Base-by-base conservation (phyloP, 2,797 vertebrate species). In the Melanotaenia boesemani region DNA sequence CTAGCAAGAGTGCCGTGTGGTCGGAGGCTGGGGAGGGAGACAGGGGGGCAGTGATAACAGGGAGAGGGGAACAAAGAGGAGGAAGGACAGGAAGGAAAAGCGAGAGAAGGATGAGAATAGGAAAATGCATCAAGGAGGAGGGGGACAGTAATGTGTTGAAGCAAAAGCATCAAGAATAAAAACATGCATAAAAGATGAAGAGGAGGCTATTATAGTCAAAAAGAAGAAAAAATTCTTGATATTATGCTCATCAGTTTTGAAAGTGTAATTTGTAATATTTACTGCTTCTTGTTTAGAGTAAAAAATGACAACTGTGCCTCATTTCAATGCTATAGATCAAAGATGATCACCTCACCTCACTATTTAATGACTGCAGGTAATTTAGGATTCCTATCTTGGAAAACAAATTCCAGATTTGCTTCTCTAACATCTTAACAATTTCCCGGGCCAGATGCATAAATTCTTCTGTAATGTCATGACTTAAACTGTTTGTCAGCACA, bases 1-100 rank as follows among this genome's bases (percentile, higher is more conserved):
- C 78, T 36, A 73, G 82, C 71, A 62, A 60, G 79, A 82, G 63
- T 22, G 18, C 75, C 15, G 26, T 34, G 77, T 61, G 69, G 72
- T 81, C 60, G 13, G 63, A 87, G 77, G 71, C 67, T 16, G 18
- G 37, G 5, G 34, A 64, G 63, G 58, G 68, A 74, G 76, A 74
- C 56, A 56, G 64, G 37, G 60, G 73, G 61, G 61, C 58, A 52
- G 67, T 2, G 69, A 73, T 28, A 26, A 28, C 22, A 46, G 26
- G 5, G 10, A 4, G 20, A 60, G 39, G 30, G 5, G 66, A 34
- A 70, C 46, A 58, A 63, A 12, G 59, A 67, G 41, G 60, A 63
- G 22, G 62, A 67, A 58, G 22, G 64, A 69, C 7, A 28, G 54
- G 24, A 13, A 13, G 28, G 41, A 30, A n/a, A 10, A 54, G 57